Evolutionary conservation across 1,140 invertebrate species (phyloP), one percentile per base, ranked within the genome.

Genomic region (Streblospio benedicti): DNA sequence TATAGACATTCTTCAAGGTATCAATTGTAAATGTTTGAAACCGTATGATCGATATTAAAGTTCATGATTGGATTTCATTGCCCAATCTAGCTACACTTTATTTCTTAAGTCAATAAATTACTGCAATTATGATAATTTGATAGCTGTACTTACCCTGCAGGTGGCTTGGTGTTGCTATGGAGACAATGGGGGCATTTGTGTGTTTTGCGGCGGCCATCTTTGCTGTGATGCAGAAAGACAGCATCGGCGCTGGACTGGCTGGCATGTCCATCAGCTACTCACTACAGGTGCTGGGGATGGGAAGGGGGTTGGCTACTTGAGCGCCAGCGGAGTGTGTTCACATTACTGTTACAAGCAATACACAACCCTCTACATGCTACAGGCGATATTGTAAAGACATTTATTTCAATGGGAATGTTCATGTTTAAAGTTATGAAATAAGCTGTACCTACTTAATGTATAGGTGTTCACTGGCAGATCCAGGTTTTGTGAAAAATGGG

Each of bases 201-300:
- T 18, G 25, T 23, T 23, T 52, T 30, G 6, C 31, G 20, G 45
- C 45, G 4, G 57, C 45, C 0, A 33, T 59, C 12, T 57, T 57
- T 44, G 56, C 41, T 9, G 43, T 47, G 16, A 14, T 57, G n/a
- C 38, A 57, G 43, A 20, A 44, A 23, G 56, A 57, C 23, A 53
- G 16, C 27, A 57, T 50, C 5, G 38, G 28, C 2, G 56, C 44
- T 18, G 90, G 90, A 59, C 77, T 97, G 20, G 87, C 97, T 50
- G 95, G 94, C n/a, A 79, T 99, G 27, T 90, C 93, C 1, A 86
- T 98, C 57, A 91, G 93, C 0, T 98, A 98, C 78, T 87, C 93
- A 0, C 76, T 99, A 32, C 51, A 25, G 51, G 60, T 62, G 68
- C 78, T 73, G 16, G 6, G 30, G 27, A 12, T 50, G n/a, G n/a